Evolutionary conservation across 2,888 invertebrate genomes (phyloP).

Genomic region (Crossocerus cetratus): DNA sequence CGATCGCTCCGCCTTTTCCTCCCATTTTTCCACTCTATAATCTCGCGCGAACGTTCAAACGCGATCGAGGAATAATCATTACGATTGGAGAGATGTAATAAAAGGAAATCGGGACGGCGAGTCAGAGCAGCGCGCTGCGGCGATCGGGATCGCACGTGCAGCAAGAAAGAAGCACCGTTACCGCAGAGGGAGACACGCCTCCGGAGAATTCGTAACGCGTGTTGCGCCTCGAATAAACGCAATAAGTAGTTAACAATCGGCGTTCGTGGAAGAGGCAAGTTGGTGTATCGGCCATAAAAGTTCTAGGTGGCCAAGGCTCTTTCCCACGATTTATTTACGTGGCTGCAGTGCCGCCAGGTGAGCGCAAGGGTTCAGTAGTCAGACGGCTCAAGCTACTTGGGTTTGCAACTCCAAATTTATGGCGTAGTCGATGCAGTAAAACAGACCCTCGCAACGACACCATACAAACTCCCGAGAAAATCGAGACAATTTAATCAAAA

Average conservation of each 20-base stretch:
- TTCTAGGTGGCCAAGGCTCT: slow-evolving; percentile 40
- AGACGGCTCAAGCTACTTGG: no score
- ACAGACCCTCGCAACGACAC: no score
- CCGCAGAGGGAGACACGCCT: slow-evolving; percentile 24
- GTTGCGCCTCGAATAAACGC: slow-evolving; percentile 38
- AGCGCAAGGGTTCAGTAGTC: no score
- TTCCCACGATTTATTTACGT: slow-evolving; percentile 65
- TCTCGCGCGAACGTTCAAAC: no score
- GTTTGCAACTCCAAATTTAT: no score
- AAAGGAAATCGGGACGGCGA: no score
- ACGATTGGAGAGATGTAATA: no score
- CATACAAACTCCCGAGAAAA: no score
- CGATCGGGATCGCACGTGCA: not conserved
- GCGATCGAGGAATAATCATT: no score
- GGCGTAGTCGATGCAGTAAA: no score
- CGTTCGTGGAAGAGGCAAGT: slow-evolving; percentile 50
- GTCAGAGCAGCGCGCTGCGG: no score
- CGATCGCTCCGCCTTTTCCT: not conserved
- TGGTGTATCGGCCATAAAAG: slow-evolving; percentile 50
- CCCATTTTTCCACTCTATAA: not conserved
- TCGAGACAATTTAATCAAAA: no score
- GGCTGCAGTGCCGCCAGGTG: slow-evolving; percentile 15
- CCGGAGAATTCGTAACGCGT: slow-evolving; percentile 31
- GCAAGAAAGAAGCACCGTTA: slow-evolving; percentile 32
- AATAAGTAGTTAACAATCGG: slow-evolving; percentile 41